Base-by-base conservation (phyloP, 1,140 invertebrate genomes). In the Acromyrmex heyeri region DNA sequence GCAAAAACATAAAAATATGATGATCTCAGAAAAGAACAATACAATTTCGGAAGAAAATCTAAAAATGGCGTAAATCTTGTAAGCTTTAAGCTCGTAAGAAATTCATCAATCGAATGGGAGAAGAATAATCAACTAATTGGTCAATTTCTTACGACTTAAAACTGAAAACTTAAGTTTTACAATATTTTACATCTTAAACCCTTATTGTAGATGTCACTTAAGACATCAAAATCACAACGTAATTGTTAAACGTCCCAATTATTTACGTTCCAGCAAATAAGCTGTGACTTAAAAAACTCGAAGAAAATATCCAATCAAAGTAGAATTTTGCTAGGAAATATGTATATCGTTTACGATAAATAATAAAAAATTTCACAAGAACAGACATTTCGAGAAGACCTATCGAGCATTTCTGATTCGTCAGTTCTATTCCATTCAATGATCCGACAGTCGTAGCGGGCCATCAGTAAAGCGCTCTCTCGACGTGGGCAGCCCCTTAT, bases 401-500 rank as follows among this genome's bases (percentile, higher is more conserved):
- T 14, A 24, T 12, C n/a, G 21, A 24, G 34, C 8, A 30, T 48
- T 27, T 38, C 5, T 6, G 8, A 18, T 27, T 62, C 34, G 14
- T 18, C 7, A 12, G 64, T 69, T 69, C 12, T 6, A 50, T 69
- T 67, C 12, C 16, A 14, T 77, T 77, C 24, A 10, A 53, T 30
- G n/a, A 55, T 53, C n/a, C 16, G 21, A 21, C 38, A 12, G 27
- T 30, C 62, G 24, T 24, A 18, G 5, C 38, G 3, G 44, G 18
- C 61, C 27, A 21, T 78, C 75, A 21, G 38, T 72, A 61, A 61
- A 21, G 53, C 34, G 5, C 5, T 16, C 62, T 57, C 21, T 12
- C 34, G 50, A 53, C 38, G 79, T 81, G 62, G 64, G 69, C 38
- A 55, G 16, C 18, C 38, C 67, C 61, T 30, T 30, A 57, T 70